A percentile compares a stretch with the other conserved stretches of the same genome.
Conservation (phyloP, 2,113 vertebrate species). For the Phocoena phocoena region DNA sequence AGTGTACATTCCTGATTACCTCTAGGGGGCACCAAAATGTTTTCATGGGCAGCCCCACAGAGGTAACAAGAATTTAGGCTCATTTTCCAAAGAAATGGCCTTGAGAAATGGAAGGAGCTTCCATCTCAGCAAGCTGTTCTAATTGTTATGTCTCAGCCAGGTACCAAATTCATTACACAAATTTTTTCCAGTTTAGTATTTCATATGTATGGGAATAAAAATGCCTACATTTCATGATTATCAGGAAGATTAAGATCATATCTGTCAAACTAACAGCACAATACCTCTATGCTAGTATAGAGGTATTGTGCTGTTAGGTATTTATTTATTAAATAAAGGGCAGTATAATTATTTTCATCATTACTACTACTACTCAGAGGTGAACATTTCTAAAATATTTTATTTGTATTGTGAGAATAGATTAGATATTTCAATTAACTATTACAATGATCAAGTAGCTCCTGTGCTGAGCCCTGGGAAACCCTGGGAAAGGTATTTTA, state of each 20-base stretch:
- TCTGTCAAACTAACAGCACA: background rate
- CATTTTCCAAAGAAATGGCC: background rate
- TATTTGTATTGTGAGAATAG: background rate
- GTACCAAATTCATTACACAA: background rate
- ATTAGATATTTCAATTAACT: background rate
- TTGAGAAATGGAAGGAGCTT: background rate
- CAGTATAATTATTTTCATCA: background rate
- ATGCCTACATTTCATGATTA: background rate
- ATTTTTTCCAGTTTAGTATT: background rate
- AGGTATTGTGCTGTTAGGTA: too few species aligned
- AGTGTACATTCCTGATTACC: slow-evolving; percentile 7
- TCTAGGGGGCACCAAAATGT: slow-evolving; percentile 79
- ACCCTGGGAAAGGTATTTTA: background rate
- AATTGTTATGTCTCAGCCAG: background rate
- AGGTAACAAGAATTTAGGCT: background rate
- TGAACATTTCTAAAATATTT: background rate
- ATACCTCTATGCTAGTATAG: too few species aligned
- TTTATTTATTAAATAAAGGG: slow-evolving; percentile 6
- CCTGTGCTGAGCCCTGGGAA: background rate
- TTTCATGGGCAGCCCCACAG: slow-evolving; percentile 32
- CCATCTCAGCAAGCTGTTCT: background rate
- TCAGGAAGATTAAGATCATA: background rate
- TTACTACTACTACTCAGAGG: background rate
- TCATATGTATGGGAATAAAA: background rate
- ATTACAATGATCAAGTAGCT: background rate